Evolutionary conservation across 1,140 invertebrate genomes (phyloP), one percentile per base, ranked within the genome.

Genomic region (Aphelinus certus): DNA sequence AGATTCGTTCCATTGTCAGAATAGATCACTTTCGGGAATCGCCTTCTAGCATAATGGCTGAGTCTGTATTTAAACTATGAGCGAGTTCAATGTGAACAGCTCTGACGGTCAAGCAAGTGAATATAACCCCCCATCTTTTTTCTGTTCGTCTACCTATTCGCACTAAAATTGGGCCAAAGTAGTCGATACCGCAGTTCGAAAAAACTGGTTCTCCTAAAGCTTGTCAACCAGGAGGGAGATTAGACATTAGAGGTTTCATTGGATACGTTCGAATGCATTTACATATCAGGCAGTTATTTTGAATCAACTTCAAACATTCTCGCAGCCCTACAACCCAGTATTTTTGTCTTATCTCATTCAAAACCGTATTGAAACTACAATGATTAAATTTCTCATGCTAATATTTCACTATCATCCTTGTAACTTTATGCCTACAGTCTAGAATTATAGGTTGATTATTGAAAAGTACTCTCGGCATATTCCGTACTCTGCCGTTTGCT

Each of bases 61-160:
- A 77, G 26, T 80, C 79, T 1, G 77, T 73, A 7, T 77, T 79
- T 7, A 81, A 74, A 26, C 64, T 64, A 10, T 53, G 5, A 0
- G 78, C 79, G 1, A 83, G 7, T 71, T 83, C 81, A 1, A 83
- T 26, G n/a, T 83, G 79, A 3, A 82, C 71, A 1, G 80, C 82
- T 56, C 79, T 45, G 0, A 76, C 73, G 10, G 76, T 78, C 7
- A 82, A 42, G 55, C 79, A 82, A 0, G 78, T 81, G 42, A 84
- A 84, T 9, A 89, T 45, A 10, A 77, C 80, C 5, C 84, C 76
- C 58, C 79, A 87, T 26, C 81, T 65, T 62, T 86, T 87, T n/a
- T 82, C 75, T n/a, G n/a, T 73, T 0, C 77, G 72, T 67, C 81
- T 55, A 6, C 79, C 76, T 26, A 78, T 78, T 49, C 69, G 79